Evolutionary conservation across 2,113 vertebrate genomes (phyloP).

Genomic region (Clarias macrocephalus): DNA sequence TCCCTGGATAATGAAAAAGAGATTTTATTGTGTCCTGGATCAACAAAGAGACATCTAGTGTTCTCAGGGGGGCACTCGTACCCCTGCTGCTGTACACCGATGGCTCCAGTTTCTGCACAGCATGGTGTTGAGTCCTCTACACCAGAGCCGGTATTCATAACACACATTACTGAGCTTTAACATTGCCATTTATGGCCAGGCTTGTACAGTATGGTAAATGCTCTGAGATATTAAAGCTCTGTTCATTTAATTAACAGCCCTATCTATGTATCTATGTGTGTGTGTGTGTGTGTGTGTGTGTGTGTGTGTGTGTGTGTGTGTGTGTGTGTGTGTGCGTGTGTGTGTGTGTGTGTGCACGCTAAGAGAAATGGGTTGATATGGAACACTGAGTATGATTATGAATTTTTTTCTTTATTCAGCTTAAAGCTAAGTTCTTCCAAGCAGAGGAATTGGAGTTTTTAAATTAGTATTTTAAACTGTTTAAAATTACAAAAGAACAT

Average conservation of each 20-base stretch:
- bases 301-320: not conserved
- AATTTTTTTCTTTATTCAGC: constrained; percentile 16
- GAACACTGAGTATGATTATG: constrained; percentile 32
- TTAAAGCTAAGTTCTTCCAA: constrained; percentile 14
- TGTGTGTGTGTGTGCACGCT: not conserved
- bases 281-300: constrained; percentile 2
- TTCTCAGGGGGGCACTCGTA: not conserved
- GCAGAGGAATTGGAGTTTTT: not conserved
- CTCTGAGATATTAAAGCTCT: not conserved
- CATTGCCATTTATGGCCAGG: not conserved
- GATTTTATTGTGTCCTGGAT: not conserved
- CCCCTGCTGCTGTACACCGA: constrained; percentile 33
- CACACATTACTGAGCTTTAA: constrained; percentile 11
- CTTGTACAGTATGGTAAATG: constrained; percentile 12
- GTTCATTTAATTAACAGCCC: not conserved
- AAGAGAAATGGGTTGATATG: constrained; percentile 1
- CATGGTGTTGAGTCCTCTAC: constrained; percentile 5
- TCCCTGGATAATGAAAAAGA: not conserved
- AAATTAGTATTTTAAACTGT: constrained; percentile 6
- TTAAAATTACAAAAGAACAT: constrained; percentile 32
- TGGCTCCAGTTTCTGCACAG: constrained; percentile 15
- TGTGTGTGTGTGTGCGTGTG: constrained; percentile 21
- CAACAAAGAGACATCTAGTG: not conserved
- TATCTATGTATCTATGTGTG: constrained; percentile 6
- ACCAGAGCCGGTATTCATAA: constrained; percentile 7